A percentile compares a stretch with the other conserved stretches of the same genome.
These are phyloP conservation scores for Andrena bicolor DNA, from an alignment of 2,888 invertebrate genomes.

Conservation along the genomic window DNA sequence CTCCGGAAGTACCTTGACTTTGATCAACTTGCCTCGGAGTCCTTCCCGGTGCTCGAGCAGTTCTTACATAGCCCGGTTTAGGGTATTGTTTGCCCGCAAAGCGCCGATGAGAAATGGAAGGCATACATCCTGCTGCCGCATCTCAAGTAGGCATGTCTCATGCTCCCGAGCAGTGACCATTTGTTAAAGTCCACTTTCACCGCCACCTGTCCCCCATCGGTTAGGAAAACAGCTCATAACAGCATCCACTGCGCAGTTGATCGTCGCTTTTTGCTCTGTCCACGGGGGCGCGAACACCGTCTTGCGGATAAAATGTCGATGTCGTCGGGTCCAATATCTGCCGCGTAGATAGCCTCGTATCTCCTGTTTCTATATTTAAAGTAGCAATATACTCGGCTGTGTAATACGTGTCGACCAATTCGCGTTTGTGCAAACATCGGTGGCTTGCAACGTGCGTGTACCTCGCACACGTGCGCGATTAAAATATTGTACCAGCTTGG, in stretches of 20 bases:
- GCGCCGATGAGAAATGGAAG: slow-evolving; percentile 81
- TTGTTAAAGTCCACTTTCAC: slow-evolving; percentile 78
- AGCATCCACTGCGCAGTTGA: slow-evolving; percentile 55
- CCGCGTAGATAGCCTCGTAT: slow-evolving; percentile 39
- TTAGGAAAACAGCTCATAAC: slow-evolving; percentile 75
- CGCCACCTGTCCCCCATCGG: slow-evolving; percentile 75
- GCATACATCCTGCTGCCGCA: slow-evolving; percentile 81
- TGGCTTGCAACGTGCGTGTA: slow-evolving; percentile 1
- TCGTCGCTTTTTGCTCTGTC: slow-evolving; percentile 59
- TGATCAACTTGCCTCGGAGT: slow-evolving; percentile 78
- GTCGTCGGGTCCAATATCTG: slow-evolving; percentile 51
- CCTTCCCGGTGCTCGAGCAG: slow-evolving; percentile 64
- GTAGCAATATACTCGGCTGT: not conserved
- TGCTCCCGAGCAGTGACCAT: slow-evolving; percentile 76
- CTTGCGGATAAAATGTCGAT: slow-evolving; percentile 57
- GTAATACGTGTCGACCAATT: not conserved
- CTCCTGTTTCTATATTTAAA: slow-evolving; percentile 47
- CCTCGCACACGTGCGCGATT: not conserved
- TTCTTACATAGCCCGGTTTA: slow-evolving; percentile 75
- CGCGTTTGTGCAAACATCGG: slow-evolving; percentile 3
- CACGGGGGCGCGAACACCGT: slow-evolving; percentile 49
- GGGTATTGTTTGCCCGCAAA: slow-evolving; percentile 79
- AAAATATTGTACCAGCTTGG: not conserved
- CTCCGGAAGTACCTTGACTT: slow-evolving; percentile 74
- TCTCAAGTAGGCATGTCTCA: slow-evolving; percentile 77